A percentile compares a stretch with the other conserved stretches of the same genome.
Evolutionary conservation across 2,888 invertebrate species (phyloP).

Genomic region (Parascotia fuliginaria): DNA sequence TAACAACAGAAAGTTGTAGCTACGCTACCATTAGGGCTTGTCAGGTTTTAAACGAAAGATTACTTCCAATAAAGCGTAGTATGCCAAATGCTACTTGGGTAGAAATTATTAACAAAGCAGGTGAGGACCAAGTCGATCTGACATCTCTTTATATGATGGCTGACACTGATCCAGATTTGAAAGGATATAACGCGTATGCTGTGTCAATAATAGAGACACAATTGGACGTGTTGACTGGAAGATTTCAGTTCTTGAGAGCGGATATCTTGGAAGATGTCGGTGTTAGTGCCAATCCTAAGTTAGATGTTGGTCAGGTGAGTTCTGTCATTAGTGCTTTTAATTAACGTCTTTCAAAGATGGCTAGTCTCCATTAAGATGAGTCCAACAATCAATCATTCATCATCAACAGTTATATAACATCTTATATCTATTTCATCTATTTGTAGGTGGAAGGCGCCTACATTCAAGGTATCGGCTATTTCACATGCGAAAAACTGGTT

Average conservation of each 20-base stretch:
- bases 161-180: constrained; percentile 77
- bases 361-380: too few relatives aligned
- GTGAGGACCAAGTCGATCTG: constrained; percentile 83
- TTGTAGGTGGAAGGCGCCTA: constrained; percentile 89
- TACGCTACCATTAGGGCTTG: constrained; percentile 87
- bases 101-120: constrained; percentile 85
- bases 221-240: constrained; percentile 90
- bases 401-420: too few relatives aligned
- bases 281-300: constrained; percentile 87
- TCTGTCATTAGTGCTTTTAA: background rate
- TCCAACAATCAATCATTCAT: too few relatives aligned
- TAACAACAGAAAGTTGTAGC: constrained; percentile 87
- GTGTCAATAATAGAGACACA: constrained; percentile 87
- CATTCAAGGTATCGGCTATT: constrained; percentile 89
- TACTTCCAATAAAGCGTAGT: constrained; percentile 83
- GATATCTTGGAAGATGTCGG: constrained; percentile 90
- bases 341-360: background rate
- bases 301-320: constrained; percentile 88
- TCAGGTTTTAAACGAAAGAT: constrained; percentile 81
- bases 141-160: constrained; percentile 87
- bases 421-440: background rate
- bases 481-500: constrained; percentile 88
- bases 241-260: constrained; percentile 84
- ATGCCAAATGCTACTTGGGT: constrained; percentile 83
- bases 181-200: constrained; percentile 86